Evolutionary conservation across 92 coral and sea anemone species (phyloP).

Genomic region (Epizoanthus rinbou): DNA sequence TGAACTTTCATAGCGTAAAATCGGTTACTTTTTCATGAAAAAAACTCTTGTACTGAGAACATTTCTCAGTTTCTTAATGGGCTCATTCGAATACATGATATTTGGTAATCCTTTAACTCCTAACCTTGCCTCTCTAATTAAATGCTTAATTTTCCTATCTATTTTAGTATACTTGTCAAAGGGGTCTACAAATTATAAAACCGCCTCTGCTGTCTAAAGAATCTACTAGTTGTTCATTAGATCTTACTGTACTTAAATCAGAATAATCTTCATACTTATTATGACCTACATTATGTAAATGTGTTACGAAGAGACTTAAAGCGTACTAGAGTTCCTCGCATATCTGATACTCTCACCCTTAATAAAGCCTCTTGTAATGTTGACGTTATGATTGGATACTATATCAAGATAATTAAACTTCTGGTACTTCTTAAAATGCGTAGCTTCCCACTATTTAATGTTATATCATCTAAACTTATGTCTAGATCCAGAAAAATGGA

Average conservation of each 20-base stretch:
- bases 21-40: not conserved
- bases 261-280: not conserved
- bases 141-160: not conserved
- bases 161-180: not conserved
- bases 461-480: not conserved
- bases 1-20: not conserved
- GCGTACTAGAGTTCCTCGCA: not conserved
- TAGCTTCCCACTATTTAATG: not conserved
- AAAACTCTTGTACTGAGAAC: not conserved
- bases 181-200: not conserved
- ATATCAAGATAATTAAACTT: not conserved
- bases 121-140: not conserved
- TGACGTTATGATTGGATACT: not conserved
- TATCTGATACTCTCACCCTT: conserved; percentile 6
- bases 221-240: no score
- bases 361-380: not conserved
- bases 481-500: not conserved
- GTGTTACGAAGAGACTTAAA: not conserved
- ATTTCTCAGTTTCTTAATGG: not conserved
- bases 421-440: not conserved
- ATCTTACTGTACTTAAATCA: no score
- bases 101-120: not conserved
- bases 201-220: no score
- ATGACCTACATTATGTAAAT: not conserved
- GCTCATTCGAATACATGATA: not conserved